Base-by-base conservation (phyloP, 2,113 vertebrate genomes). In the Caranx melampygus region DNA sequence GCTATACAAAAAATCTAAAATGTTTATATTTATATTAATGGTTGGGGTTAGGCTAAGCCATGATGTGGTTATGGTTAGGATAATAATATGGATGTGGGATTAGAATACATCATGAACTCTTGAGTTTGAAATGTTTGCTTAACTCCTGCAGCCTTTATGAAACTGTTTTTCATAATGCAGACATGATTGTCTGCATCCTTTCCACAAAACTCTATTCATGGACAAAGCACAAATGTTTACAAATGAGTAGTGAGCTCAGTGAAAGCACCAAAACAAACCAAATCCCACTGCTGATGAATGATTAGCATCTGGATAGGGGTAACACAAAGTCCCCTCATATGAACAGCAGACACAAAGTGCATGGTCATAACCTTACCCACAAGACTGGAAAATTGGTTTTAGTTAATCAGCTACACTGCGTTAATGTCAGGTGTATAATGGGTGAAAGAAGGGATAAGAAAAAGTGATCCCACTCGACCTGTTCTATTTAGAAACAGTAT, bases 321-420 rank as follows among this genome's bases (percentile, higher is more conserved):
- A 64, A 66, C 63, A 72, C 82, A 83, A 61, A 78, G 62, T 65
- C 51, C 34, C 58, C 6, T 40, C 40, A 73, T 63, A 42, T 45
- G 67, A 84, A 51, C 31, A 35, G 33, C 60, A 62, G 63, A 75
- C 49, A 74, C 57, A 67, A 67, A 78, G 78, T 81, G 55, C 84
- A 86, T 18, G 57, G 14, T 44, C 66, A 57, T 6, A 78, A 82
- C 81, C 72, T 88, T 51, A 87, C 49, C 57, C 83, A 88, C 59
- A 62, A 44, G 49, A 63, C 75, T 82, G 83, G 84, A 84, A 90
- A 82, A 91, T 83, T 68, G 59, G 63, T 78, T 89, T 91, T 75
- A 75, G 90, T 91, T 89, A 90, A 92, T 92, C 75, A 91, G 78
- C 72, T 81, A 88, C 87, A 77, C 26, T 66, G 72, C 67, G 75